Evolutionary conservation across 2,113 vertebrate genomes (phyloP).

Genomic region (Protomyctophum bolini): DNA sequence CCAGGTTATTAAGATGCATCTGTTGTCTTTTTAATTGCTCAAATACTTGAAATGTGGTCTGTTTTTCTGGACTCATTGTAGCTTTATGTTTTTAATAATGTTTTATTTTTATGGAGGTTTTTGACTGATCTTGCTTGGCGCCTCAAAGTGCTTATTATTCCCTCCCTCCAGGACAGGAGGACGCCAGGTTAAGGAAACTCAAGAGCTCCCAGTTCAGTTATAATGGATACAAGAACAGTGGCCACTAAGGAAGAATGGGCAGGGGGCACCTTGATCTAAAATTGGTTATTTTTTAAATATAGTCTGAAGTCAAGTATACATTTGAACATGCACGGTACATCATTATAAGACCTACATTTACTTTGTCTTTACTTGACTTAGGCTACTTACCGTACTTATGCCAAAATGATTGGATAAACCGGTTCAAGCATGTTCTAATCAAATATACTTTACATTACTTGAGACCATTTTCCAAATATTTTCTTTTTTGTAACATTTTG

Average conservation of each 20-base stretch:
- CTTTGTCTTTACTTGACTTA: no score
- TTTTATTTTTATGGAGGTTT: neutral
- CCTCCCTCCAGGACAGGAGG: neutral
- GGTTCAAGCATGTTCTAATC: no score
- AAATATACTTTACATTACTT: no score
- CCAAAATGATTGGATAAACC: no score
- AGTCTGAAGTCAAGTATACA: no score
- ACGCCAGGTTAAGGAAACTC: neutral
- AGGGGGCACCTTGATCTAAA: neutral
- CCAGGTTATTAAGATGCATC: neutral
- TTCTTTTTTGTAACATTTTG: no score
- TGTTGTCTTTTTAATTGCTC: neutral
- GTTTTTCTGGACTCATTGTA: neutral
- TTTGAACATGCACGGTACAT: no score
- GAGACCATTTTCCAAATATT: no score
- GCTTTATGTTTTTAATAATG: neutral
- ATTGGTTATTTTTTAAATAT: neutral
- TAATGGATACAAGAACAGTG: neutral
- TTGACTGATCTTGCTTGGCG: neutral
- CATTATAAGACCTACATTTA: no score
- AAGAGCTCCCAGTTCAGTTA: neutral
- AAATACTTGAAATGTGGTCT: conserved; percentile 36
- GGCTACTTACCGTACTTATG: no score
- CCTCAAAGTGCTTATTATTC: neutral
- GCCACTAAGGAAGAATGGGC: no score